phyloP scores from a whole-genome alignment of 1,140 invertebrate genomes.

The Atta cephalotes region DNA sequence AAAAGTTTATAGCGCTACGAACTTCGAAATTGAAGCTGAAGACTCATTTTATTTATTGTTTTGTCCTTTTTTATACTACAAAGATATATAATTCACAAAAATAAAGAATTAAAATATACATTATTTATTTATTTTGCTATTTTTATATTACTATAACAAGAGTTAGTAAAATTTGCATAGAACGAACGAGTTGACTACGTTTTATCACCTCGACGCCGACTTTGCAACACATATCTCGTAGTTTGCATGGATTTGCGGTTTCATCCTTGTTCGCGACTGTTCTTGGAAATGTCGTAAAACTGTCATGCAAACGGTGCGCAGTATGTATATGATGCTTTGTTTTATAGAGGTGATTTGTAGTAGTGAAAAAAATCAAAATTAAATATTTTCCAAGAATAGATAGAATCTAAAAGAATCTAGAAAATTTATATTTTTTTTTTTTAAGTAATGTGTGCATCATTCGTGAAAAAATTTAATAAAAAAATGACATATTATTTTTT shows the following conservation, averaged over 20 bases:
- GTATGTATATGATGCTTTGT: slow-evolving; percentile 20
- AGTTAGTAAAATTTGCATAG: neutral
- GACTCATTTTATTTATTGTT: too few species aligned
- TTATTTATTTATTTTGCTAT: neutral
- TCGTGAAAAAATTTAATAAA: neutral
- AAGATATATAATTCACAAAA: neutral
- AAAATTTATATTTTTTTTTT: neutral
- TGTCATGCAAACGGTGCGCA: neutral
- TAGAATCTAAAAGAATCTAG: neutral
- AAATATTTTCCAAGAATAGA: neutral
- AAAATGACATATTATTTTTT: neutral
- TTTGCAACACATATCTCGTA: slow-evolving; percentile 61
- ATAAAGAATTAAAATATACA: neutral
- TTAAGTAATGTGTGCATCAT: neutral
- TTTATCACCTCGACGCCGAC: slow-evolving; percentile 25
- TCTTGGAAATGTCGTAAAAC: slow-evolving; percentile 41
- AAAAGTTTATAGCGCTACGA: too few species aligned
- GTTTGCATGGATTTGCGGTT: slow-evolving; percentile 65
- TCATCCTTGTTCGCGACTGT: neutral
- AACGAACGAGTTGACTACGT: neutral
- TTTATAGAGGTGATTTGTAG: neutral
- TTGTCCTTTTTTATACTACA: neutral
- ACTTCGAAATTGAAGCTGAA: too few species aligned
- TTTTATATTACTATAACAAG: neutral
- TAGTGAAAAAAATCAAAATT: neutral